Conservation (phyloP, 2,797 vertebrate species). For the Echeneis naucrates region DNA sequence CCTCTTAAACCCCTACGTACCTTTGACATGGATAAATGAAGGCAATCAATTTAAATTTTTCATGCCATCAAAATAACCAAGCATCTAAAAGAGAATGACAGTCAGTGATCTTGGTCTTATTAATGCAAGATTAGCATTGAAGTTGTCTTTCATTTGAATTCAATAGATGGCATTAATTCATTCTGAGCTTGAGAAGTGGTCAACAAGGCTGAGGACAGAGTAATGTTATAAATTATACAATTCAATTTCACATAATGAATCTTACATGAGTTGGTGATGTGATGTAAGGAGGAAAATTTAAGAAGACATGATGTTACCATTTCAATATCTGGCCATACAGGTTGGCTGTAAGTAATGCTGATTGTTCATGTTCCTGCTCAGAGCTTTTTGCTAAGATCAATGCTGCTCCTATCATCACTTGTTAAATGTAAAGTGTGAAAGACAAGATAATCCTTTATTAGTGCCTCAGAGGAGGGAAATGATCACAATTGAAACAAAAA, state of each 20-base stretch:
- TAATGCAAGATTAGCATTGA: constrained; percentile 28
- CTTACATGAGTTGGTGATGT: constrained; percentile 54
- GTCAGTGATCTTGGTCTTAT: constrained; percentile 11
- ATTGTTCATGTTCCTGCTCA: not conserved
- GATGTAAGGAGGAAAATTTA: constrained; percentile 46
- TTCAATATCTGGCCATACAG: not conserved
- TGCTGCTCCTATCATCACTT: not conserved
- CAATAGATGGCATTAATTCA: constrained; percentile 45
- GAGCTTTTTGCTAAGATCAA: not conserved
- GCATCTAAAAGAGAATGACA: constrained; percentile 4
- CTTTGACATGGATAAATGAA: constrained; percentile 32
- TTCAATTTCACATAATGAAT: constrained; percentile 68
- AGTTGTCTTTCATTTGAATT: constrained; percentile 46
- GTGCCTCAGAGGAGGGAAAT: not conserved
- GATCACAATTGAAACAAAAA: too few relatives aligned
- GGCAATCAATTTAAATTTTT: constrained; percentile 32
- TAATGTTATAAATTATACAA: constrained; percentile 62
- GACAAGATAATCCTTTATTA: too few relatives aligned
- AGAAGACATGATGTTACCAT: constrained; percentile 34
- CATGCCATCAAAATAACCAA: constrained; percentile 26
- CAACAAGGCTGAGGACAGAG: constrained; percentile 35
- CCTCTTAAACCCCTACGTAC: constrained; percentile 5
- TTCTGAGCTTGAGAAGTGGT: constrained; percentile 49
- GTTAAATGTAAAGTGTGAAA: not conserved
- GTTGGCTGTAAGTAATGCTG: not conserved